Evolutionary conservation across 2,797 vertebrate species (phyloP).

Genomic region (Myiothlypis coronata): DNA sequence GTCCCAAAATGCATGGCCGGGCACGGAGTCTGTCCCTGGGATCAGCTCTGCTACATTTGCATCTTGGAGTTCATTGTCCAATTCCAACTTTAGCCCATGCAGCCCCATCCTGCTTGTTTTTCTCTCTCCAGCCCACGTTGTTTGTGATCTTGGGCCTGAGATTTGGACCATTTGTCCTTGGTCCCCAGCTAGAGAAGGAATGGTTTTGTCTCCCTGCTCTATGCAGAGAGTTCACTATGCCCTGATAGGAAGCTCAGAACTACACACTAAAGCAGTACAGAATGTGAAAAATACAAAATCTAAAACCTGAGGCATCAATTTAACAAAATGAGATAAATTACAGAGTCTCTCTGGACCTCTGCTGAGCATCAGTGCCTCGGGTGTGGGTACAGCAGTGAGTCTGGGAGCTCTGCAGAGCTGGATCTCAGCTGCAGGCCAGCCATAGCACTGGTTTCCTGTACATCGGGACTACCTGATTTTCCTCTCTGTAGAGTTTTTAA

Average conservation of each 20-base stretch:
- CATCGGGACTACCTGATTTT: fast-evolving
- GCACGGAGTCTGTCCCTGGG: too few relatives aligned
- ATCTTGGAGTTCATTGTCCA: neutral
- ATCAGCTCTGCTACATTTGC: neutral
- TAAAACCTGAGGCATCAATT: neutral
- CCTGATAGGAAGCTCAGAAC: neutral
- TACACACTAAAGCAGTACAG: neutral
- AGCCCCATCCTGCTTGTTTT: neutral
- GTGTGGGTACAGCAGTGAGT: too few relatives aligned
- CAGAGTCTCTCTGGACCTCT: fast-evolving
- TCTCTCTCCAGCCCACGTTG: neutral
- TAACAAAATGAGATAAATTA: neutral
- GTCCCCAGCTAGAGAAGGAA: neutral
- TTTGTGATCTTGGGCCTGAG: neutral
- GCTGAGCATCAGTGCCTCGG: fast-evolving
- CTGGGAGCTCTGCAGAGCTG: neutral
- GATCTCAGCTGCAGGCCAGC: neutral
- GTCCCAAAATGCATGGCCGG: neutral
- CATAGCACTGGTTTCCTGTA: fast-evolving
- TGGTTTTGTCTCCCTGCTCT: neutral
- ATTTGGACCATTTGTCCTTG: neutral
- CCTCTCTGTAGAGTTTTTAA: neutral
- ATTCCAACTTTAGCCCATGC: too few relatives aligned
- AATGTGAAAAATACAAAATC: neutral
- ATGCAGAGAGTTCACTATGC: neutral